Conservation (phyloP, 2,797 vertebrate species). For the Podargus strigoides region DNA sequence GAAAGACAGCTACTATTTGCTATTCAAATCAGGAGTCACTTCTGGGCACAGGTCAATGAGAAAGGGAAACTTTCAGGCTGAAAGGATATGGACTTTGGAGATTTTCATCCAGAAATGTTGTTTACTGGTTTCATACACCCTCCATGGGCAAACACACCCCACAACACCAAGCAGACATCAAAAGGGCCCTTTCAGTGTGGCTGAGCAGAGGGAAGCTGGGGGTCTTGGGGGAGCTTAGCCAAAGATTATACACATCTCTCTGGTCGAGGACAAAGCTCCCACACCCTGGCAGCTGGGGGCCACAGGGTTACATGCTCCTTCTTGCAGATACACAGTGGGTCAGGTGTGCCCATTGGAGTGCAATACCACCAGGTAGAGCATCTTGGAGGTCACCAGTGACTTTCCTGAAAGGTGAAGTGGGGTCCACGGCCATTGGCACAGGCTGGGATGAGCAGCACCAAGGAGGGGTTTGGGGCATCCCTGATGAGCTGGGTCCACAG, state of each 20-base stretch:
- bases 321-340: background rate
- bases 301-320: background rate
- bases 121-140: background rate
- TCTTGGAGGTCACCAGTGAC: background rate
- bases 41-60: slow-evolving; percentile 60
- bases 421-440: accelerated
- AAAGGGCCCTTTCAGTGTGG: slow-evolving; percentile 42
- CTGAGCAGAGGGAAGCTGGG: slow-evolving; percentile 5
- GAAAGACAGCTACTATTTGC: slow-evolving; percentile 44
- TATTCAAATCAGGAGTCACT: slow-evolving; percentile 58
- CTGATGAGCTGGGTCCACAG: accelerated
- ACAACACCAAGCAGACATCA: background rate
- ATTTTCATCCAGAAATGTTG: slow-evolving; percentile 23
- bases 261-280: background rate
- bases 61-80: slow-evolving; percentile 46
- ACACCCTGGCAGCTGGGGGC: accelerated
- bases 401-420: background rate
- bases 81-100: slow-evolving; percentile 27
- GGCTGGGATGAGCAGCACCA: background rate
- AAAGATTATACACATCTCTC: slow-evolving; percentile 38
- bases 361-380: background rate
- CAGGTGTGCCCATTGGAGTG: background rate
- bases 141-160: background rate
- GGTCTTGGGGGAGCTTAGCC: slow-evolving; percentile 7
- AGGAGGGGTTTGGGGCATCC: background rate